phyloP scores from a whole-genome alignment of 2,797 vertebrate genomes.

The Serranus cabrilla region DNA sequence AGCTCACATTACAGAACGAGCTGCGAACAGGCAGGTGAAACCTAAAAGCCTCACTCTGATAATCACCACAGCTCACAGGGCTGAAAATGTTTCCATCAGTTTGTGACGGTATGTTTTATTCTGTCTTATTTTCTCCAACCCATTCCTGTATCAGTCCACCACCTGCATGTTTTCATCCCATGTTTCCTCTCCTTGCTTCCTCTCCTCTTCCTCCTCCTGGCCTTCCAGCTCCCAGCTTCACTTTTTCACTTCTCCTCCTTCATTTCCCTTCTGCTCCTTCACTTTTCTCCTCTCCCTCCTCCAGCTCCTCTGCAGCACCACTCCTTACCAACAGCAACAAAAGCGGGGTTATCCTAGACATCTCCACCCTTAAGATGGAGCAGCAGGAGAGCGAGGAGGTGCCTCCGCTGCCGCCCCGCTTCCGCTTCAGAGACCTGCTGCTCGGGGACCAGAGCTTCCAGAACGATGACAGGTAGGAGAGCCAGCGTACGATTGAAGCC shows the following conservation, averaged over 20 bases:
- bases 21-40: background rate
- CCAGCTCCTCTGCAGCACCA: slow-evolving; percentile 64
- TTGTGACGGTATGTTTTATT: background rate
- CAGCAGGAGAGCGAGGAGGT: slow-evolving; percentile 90
- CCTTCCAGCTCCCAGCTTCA: background rate
- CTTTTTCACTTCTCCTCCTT: background rate
- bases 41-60: background rate
- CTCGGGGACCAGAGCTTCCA: slow-evolving; percentile 93
- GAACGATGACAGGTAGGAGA: slow-evolving; percentile 95
- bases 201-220: background rate
- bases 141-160: slow-evolving; percentile 7
- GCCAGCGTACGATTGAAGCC: no score
- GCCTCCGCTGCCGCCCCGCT: slow-evolving; percentile 91
- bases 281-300: slow-evolving; percentile 38
- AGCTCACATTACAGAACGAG: slow-evolving; percentile 15
- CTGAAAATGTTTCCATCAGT: background rate
- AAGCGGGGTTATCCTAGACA: slow-evolving; percentile 86
- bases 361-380: slow-evolving; percentile 87
- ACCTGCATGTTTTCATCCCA: slow-evolving; percentile 18
- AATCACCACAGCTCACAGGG: background rate
- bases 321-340: slow-evolving; percentile 69
- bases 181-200: slow-evolving; percentile 18
- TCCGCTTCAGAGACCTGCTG: slow-evolving; percentile 94
- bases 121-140: slow-evolving; percentile 1
- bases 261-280: slow-evolving; percentile 23